These are phyloP conservation scores for Mythimna albipuncta DNA, from an alignment of 2,888 invertebrate species.

Conservation along the genomic window DNA sequence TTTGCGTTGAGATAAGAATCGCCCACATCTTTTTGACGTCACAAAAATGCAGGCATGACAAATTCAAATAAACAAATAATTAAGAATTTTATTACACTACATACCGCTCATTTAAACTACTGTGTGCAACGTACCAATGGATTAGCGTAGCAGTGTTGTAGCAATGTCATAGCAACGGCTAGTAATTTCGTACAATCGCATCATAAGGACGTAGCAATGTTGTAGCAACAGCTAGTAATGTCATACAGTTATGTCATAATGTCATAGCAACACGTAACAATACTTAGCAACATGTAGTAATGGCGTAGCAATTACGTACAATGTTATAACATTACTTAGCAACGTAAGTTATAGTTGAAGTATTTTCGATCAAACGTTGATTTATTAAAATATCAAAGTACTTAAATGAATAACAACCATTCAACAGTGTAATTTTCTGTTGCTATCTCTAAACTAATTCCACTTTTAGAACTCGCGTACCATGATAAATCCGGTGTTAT, in stretches of 20 bases:
- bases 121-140: background rate
- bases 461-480: conserved; percentile 29
- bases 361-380: background rate
- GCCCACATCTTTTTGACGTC: background rate
- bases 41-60: background rate
- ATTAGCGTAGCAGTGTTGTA: no score
- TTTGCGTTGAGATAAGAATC: no score
- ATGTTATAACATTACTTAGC: background rate
- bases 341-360: background rate
- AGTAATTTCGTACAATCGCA: background rate
- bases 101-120: background rate
- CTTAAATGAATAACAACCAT: conserved; percentile 3
- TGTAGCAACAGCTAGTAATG: no score
- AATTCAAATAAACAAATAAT: background rate
- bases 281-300: background rate
- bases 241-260: no score
- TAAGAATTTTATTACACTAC: background rate
- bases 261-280: background rate
- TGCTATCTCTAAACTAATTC: conserved; percentile 36
- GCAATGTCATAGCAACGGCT: background rate
- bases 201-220: no score
- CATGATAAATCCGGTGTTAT: conserved; percentile 37
- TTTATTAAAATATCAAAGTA: background rate
- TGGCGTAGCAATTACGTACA: background rate
- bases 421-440: conserved; percentile 33